Conservation (phyloP, 30 jellyfish, hydroid and myxozoan genomes). For the Pelagia noctiluca region DNA sequence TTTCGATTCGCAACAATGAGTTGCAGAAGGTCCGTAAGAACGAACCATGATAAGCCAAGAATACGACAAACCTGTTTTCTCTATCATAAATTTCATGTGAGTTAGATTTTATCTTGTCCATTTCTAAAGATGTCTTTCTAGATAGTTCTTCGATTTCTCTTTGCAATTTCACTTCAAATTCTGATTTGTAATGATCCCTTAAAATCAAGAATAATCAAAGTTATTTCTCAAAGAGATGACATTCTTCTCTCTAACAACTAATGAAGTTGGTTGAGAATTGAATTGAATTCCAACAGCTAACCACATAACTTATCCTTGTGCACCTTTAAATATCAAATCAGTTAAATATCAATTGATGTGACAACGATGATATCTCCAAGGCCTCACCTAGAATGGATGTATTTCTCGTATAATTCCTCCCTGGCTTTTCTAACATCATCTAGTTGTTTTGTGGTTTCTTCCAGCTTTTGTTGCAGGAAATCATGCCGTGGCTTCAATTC, state of each 20-base stretch:
- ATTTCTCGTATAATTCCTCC: slow-evolving; percentile 87
- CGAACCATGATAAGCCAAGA: neutral
- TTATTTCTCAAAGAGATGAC: neutral
- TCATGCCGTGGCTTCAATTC: slow-evolving; percentile 82
- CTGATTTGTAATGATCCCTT: slow-evolving; percentile 82
- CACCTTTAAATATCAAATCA: no score
- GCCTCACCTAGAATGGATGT: slow-evolving; percentile 76
- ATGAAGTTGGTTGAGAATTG: no score
- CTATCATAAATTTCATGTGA: slow-evolving; percentile 80
- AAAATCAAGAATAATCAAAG: neutral
- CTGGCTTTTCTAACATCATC: slow-evolving; percentile 78
- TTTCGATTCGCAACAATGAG: no score
- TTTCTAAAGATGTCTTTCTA: slow-evolving; percentile 65
- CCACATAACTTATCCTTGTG: no score
- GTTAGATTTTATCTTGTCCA: slow-evolving; percentile 69
- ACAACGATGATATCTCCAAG: no score
- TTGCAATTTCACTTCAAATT: slow-evolving; percentile 73
- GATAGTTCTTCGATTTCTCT: slow-evolving; percentile 67
- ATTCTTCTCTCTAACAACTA: neutral
- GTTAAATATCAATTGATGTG: no score
- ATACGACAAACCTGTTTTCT: slow-evolving; percentile 77
- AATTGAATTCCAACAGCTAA: no score
- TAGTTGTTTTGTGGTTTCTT: slow-evolving; percentile 51
- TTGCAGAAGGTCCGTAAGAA: no score
- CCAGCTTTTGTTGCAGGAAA: slow-evolving; percentile 60